A percentile compares a stretch with the other conserved stretches of the same genome.
Evolutionary conservation across 2,888 invertebrate genomes (phyloP).

Genomic region (Pollenia amentaria): DNA sequence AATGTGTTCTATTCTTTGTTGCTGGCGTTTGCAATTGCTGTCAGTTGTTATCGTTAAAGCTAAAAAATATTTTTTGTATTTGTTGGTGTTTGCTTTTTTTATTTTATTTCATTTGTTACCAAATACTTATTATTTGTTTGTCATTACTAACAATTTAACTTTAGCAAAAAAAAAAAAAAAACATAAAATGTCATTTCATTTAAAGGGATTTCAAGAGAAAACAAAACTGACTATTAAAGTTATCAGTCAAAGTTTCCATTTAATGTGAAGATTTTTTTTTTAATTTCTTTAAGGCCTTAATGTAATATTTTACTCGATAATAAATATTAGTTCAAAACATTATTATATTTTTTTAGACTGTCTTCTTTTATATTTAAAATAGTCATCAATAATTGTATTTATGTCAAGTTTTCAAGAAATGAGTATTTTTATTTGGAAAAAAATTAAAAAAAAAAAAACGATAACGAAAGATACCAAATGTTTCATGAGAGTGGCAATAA

Average conservation of each 20-base stretch:
- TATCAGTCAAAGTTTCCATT: neutral
- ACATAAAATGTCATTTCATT: conserved; percentile 14
- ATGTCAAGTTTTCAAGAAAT: conserved; percentile 74
- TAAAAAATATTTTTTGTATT: conserved; percentile 36
- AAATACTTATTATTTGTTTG: conserved; percentile 71
- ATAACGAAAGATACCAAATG: conserved; percentile 19
- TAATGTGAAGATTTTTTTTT: neutral
- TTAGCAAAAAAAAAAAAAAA: conserved; percentile 31
- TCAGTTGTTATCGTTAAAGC: conserved; percentile 68
- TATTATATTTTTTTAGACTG: conserved; percentile 5
- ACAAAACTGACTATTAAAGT: conserved; percentile 38
- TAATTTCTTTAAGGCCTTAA: neutral
- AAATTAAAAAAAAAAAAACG: neutral
- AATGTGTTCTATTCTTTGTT: conserved; percentile 45
- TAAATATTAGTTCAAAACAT: conserved; percentile 38
- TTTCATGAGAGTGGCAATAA: conserved; percentile 56
- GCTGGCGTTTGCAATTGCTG: conserved; percentile 72
- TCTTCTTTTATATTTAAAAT: conserved; percentile 37
- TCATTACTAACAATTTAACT: conserved; percentile 71
- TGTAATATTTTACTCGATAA: conserved; percentile 34
- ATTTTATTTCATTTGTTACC: conserved; percentile 58
- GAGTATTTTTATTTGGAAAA: conserved; percentile 20
- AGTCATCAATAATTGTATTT: conserved; percentile 76
- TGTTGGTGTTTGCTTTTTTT: conserved; percentile 26
- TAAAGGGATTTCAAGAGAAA: conserved; percentile 18